A percentile compares a stretch with the other conserved stretches of the same genome.
These are phyloP conservation scores for Poliocrania exsul DNA, from an alignment of 2,797 vertebrate genomes.

Conservation along the genomic window DNA sequence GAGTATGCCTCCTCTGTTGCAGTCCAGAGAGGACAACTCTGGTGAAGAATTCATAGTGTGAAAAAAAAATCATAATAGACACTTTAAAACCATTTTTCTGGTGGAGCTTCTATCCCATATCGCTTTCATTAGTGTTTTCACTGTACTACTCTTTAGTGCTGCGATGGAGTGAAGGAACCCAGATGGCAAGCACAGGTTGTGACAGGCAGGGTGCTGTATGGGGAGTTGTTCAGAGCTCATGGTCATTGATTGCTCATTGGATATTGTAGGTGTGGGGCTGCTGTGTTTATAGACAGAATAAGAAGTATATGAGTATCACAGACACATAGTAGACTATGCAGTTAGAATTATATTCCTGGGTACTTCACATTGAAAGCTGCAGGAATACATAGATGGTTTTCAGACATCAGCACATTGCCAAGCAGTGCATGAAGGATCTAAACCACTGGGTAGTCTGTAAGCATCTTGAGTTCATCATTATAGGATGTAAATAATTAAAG, in stretches of 20 bases:
- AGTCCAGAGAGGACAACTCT: background rate
- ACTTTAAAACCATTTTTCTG: background rate
- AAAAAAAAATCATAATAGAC: background rate
- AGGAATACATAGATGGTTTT: background rate
- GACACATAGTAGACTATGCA: background rate
- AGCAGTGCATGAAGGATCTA: background rate
- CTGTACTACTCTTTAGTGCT: background rate
- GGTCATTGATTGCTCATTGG: background rate
- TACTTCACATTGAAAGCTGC: background rate
- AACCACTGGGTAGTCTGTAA: background rate
- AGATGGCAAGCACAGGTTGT: accelerated
- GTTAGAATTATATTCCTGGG: background rate
- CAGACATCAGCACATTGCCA: background rate
- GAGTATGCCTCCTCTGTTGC: background rate
- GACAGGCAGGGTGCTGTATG: background rate
- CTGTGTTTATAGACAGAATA: background rate
- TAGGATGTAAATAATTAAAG: background rate
- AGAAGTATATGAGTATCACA: background rate
- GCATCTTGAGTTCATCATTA: background rate
- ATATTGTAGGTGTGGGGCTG: background rate
- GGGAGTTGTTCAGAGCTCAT: background rate
- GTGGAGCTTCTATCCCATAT: background rate
- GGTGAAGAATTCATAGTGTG: background rate
- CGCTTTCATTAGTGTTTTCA: background rate
- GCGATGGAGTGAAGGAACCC: background rate